These are phyloP conservation scores for Laspeyria flexula DNA, from an alignment of 2,888 invertebrate species.

Conservation along the genomic window DNA sequence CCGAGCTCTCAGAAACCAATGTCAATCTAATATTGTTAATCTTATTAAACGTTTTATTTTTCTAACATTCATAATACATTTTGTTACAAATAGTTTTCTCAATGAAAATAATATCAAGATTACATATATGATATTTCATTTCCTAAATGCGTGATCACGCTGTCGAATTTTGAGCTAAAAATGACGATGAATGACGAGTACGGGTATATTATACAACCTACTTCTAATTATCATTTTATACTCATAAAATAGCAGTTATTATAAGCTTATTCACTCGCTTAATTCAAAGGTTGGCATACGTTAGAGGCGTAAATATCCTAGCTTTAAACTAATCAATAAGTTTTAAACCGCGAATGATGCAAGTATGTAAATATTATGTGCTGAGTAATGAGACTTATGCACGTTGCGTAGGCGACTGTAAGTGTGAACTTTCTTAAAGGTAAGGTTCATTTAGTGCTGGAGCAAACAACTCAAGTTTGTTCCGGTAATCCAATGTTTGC, in stretches of 20 bases:
- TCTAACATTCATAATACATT: neutral
- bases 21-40: conserved; percentile 25
- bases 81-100: neutral
- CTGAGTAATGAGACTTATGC: conserved; percentile 20
- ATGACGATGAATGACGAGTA: no score
- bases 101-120: no score
- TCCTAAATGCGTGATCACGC: no score
- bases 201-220: no score
- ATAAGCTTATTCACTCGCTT: no score
- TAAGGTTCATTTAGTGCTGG: conserved; percentile 9
- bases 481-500: conserved; percentile 24
- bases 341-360: neutral
- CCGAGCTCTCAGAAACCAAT: conserved; percentile 24
- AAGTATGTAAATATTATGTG: conserved; percentile 14
- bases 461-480: conserved; percentile 32
- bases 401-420: conserved; percentile 36
- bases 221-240: no score
- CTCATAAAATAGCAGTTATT: no score
- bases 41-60: conserved; percentile 6
- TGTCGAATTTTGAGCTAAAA: no score
- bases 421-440: conserved; percentile 4
- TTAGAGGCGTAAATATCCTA: neutral
- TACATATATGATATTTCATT: no score
- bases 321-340: neutral
- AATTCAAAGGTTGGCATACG: neutral